Base-by-base conservation (phyloP, 2,113 vertebrate species). In the Nothocercus julius region DNA sequence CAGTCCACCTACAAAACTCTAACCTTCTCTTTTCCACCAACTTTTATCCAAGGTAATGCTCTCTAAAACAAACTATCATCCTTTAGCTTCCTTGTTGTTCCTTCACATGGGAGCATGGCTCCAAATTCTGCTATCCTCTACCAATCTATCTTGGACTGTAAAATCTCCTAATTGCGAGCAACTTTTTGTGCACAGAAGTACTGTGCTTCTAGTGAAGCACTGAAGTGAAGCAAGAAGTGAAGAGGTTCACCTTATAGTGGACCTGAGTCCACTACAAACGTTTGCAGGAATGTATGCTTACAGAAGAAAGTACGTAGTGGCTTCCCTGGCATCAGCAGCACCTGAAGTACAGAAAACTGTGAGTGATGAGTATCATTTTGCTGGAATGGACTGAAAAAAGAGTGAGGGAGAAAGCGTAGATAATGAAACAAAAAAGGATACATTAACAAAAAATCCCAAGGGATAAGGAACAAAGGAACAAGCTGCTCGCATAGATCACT, bases 91-190 rank as follows among this genome's bases (percentile, higher is more conserved):
- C 22, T 79, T 7, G 1, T 17, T 59, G 13, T 18, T 78, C 74
- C 22, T 12, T 70, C 6, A 28, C 4, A 36, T 54, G 47, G 44
- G 54, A 58, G 24, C 5, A 53, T 19, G 62, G 17, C 21, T 79
- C 7, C 45, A 40, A 75, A 1, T 13, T 13, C n/a, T 40, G 76
- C 0, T 0, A 3, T 76, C 25, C 34, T 70, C 25, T 28, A 47
- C 56, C 40, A 79, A 16, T 75, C 34, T 27, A 2, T 70, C 75
- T 36, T 62, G 54, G 45, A 53, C 20, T 69, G 38, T 32, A 74
- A 79, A 79, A 64, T 49, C 19, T 61, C 13, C 14, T 7, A 49
- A 5, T 28, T 76, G n/a, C 36, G 45, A 15, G 5, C 15, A 81
- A 59, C 8, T 4, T 13, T 83, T 72, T 16, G 8, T 25, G 72